Conservation (phyloP, 2,797 vertebrate species). For the Enteromius fasciolatus region DNA sequence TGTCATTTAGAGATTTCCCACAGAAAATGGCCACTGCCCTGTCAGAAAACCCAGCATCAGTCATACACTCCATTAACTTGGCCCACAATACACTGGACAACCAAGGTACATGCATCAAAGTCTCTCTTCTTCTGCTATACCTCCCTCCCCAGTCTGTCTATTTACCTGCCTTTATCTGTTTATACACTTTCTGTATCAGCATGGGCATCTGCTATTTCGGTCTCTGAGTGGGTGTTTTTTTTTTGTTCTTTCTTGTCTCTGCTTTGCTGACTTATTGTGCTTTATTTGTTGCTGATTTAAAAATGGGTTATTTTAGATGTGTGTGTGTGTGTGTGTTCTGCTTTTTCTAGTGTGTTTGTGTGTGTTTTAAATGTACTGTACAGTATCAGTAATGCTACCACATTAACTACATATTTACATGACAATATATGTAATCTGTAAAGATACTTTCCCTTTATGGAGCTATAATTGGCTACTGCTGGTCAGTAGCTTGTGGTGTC, state of each 20-base stretch:
- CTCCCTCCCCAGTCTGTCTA: slow-evolving; percentile 29
- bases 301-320: not conserved
- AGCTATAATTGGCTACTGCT: not conserved
- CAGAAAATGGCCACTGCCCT: slow-evolving; percentile 89
- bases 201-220: slow-evolving; percentile 42
- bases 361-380: not conserved
- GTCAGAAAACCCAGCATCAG: slow-evolving; percentile 87
- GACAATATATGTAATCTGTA: not conserved
- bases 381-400: not conserved
- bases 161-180: slow-evolving; percentile 39
- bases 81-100: slow-evolving; percentile 91
- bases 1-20: slow-evolving; percentile 83
- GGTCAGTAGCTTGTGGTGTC: not conserved
- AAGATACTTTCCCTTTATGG: not conserved
- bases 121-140: not conserved
- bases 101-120: slow-evolving; percentile 79
- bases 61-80: slow-evolving; percentile 88
- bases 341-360: not conserved
- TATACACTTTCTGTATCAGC: slow-evolving; percentile 35
- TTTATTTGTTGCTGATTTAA: slow-evolving; percentile 12
- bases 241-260: not conserved
- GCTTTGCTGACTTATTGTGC: slow-evolving; percentile 33
- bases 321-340: not conserved
- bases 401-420: not conserved
- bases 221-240: slow-evolving; percentile 20